A percentile compares a stretch with the other conserved stretches of the same genome.
These are phyloP conservation scores for Cacajao melanocephalus DNA, from an alignment of 2,797 vertebrate genomes.

Conservation along the genomic window DNA sequence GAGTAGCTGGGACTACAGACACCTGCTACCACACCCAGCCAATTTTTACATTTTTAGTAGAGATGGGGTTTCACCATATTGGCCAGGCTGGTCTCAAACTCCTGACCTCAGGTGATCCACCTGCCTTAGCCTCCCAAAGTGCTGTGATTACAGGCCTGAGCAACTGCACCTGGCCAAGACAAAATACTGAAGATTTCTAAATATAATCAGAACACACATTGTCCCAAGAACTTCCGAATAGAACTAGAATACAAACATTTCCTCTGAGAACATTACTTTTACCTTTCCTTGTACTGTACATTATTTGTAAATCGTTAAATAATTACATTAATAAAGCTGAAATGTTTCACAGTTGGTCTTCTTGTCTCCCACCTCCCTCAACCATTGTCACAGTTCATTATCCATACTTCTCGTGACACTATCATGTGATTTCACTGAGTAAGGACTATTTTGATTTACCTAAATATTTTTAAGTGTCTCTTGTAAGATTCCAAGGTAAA, in stretches of 20 bases:
- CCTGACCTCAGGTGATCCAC: neutral
- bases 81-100: neutral
- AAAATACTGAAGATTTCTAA: neutral
- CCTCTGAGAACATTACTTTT: neutral
- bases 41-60: neutral
- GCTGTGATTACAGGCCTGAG: neutral
- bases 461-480: conserved; percentile 33
- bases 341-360: neutral
- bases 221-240: neutral
- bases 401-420: neutral
- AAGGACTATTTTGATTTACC: conserved; percentile 23
- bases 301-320: neutral
- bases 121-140: neutral
- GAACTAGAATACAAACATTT: neutral
- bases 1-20: neutral
- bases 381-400: neutral
- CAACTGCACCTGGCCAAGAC: neutral
- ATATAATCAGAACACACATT: neutral
- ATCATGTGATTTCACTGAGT: neutral
- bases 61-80: neutral
- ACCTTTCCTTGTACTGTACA: neutral
- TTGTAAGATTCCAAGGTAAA: conserved; percentile 2
- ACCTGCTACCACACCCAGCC: neutral
- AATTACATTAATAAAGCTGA: neutral
- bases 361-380: neutral